Conservation (phyloP, 2,113 vertebrate species). For the Brevimyrus niger region DNA sequence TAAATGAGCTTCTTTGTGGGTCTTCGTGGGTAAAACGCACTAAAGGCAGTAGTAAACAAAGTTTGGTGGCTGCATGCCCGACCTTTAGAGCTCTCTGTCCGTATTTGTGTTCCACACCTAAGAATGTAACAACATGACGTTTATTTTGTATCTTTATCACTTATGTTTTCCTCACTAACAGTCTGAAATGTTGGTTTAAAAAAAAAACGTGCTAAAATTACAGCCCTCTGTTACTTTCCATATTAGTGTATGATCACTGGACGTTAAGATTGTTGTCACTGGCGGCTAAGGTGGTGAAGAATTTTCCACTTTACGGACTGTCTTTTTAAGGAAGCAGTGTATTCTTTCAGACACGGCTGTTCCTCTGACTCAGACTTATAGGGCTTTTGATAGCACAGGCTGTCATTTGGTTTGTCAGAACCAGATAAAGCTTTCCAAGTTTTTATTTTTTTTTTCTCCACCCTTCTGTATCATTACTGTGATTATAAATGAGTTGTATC, state of each 20-base stretch:
- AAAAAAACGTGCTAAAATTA: not conserved
- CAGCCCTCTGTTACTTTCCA: not conserved
- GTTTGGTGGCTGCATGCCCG: not conserved
- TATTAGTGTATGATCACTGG: not conserved
- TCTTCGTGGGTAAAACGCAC: not conserved
- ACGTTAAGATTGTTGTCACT: not conserved
- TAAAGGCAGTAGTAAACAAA: not conserved
- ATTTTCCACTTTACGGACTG: not conserved
- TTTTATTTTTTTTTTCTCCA: not conserved
- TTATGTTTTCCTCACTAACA: not conserved
- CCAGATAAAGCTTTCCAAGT: not conserved
- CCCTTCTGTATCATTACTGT: not conserved
- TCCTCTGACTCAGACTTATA: not conserved
- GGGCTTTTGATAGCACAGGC: not conserved
- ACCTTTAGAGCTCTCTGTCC: not conserved
- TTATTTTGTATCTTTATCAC: not conserved
- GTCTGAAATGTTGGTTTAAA: not conserved
- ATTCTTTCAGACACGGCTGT: not conserved
- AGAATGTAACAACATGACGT: not conserved
- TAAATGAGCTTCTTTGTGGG: not conserved
- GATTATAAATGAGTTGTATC: not conserved
- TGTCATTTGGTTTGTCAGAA: not conserved
- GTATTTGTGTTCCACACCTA: not conserved
- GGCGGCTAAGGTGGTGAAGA: not conserved
- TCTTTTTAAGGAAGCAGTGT: not conserved